A percentile compares a stretch with the other conserved stretches of the same genome.
These are phyloP conservation scores for Matsumyia berberina DNA, from an alignment of 2,888 invertebrate species.

Conservation along the genomic window DNA sequence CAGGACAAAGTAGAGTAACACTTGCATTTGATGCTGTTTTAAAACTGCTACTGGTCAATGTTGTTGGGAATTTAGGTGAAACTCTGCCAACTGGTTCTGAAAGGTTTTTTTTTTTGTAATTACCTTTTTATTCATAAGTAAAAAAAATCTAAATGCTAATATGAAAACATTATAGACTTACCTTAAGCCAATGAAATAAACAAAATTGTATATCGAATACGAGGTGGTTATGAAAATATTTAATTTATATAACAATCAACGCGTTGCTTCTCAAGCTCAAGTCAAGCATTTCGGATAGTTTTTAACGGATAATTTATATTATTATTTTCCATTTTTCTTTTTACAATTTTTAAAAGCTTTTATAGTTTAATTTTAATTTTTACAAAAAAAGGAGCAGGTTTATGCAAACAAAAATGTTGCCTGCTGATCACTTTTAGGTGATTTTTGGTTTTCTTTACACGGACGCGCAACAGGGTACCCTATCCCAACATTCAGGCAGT, in stretches of 20 bases:
- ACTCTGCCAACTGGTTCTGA: constrained; percentile 91
- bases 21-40: constrained; percentile 85
- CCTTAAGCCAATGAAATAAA: constrained; percentile 53
- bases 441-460: constrained; percentile 77
- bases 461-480: constrained; percentile 92
- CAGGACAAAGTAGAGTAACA: constrained; percentile 88
- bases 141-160: constrained; percentile 33
- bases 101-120: constrained; percentile 75
- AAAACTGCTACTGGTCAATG: constrained; percentile 87
- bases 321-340: constrained; percentile 26
- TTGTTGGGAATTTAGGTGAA: constrained; percentile 88
- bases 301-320: constrained; percentile 18
- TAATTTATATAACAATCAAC: constrained; percentile 40
- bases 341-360: constrained; percentile 33
- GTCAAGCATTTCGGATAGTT: constrained; percentile 80
- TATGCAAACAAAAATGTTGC: constrained; percentile 54
- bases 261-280: constrained; percentile 81
- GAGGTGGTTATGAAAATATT: constrained; percentile 58
- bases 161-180: constrained; percentile 51
- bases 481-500: constrained; percentile 99
- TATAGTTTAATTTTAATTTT: constrained; percentile 63
- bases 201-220: constrained; percentile 36
- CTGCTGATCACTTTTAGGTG: constrained; percentile 78
- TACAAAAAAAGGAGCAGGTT: constrained; percentile 60
- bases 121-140: constrained; percentile 10